Evolutionary conservation across 2,888 invertebrate genomes (phyloP).

Genomic region (Cataglyphis rosenhaueri): DNA sequence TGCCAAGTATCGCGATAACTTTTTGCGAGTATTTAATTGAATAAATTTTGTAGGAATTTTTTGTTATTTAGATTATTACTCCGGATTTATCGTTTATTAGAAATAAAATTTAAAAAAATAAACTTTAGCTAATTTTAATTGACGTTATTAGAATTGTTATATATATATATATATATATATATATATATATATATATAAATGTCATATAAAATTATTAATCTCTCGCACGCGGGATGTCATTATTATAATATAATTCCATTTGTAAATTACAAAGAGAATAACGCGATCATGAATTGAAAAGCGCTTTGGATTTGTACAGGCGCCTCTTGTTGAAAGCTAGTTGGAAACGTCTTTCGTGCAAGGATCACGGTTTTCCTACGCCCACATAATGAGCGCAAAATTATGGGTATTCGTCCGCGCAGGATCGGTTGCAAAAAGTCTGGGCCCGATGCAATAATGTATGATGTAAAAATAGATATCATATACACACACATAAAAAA

Average conservation of each 20-base stretch:
- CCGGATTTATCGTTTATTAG: neutral
- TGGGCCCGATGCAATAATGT: neutral
- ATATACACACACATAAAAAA: neutral
- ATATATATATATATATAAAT: neutral
- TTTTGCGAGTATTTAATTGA: neutral
- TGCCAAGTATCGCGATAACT: neutral
- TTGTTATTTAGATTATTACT: neutral
- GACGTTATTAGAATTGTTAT: no score
- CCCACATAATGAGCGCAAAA: conserved; percentile 55
- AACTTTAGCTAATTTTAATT: neutral
- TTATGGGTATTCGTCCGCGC: conserved; percentile 33
- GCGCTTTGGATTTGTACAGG: neutral
- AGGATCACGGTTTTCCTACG: conserved; percentile 48
- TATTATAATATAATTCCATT: conserved; percentile 3
- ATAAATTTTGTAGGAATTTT: neutral
- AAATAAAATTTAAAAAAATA: neutral
- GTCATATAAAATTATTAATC: conserved; percentile 6
- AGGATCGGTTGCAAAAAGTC: conserved; percentile 10
- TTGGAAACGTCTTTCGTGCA: conserved; percentile 10
- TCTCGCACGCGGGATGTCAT: neutral
- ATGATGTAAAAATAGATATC: neutral
- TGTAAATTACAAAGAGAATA: neutral
- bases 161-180: neutral
- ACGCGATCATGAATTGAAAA: conserved; percentile 15
- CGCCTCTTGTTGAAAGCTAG: conserved; percentile 30